Evolutionary conservation across 2,888 invertebrate genomes (phyloP).

Genomic region (Drosophila kanekoi): DNA sequence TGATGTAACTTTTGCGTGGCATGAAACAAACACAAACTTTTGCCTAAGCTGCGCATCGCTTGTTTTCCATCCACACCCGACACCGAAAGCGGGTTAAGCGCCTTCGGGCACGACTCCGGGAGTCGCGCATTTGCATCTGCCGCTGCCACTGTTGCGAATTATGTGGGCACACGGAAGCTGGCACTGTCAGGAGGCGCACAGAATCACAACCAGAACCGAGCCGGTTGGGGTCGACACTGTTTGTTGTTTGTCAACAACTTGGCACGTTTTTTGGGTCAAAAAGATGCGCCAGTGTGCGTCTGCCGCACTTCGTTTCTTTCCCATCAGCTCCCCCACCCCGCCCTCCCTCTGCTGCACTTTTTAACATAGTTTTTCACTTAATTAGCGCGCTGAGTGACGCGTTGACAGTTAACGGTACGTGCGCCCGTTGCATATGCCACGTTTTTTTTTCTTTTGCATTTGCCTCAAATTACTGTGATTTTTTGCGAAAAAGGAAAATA

Average conservation of each 20-base stretch:
- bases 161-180: conserved; percentile 67
- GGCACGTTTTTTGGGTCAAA: conserved; percentile 69
- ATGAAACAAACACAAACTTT: conserved; percentile 53
- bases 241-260: conserved; percentile 78
- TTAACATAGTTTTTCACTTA: conserved; percentile 79
- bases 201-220: conserved; percentile 27
- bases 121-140: conserved; percentile 67
- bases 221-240: conserved; percentile 51
- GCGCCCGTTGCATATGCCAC: conserved; percentile 65
- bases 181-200: conserved; percentile 25
- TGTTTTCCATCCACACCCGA: conserved; percentile 55
- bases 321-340: not conserved
- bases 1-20: conserved; percentile 51
- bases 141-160: conserved; percentile 58
- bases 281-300: conserved; percentile 40
- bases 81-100: conserved; percentile 76
- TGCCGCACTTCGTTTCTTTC: not conserved
- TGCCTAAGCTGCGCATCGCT: conserved; percentile 54
- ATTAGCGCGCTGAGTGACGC: conserved; percentile 76
- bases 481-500: not conserved
- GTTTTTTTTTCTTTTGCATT: conserved; percentile 52
- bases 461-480: conserved; percentile 33
- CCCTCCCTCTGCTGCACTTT: conserved; percentile 43
- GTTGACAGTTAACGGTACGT: conserved; percentile 72
- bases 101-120: conserved; percentile 66